These are phyloP conservation scores for Sternarchorhynchus goeldii DNA, from an alignment of 2,797 vertebrate genomes.

Conservation along the genomic window DNA sequence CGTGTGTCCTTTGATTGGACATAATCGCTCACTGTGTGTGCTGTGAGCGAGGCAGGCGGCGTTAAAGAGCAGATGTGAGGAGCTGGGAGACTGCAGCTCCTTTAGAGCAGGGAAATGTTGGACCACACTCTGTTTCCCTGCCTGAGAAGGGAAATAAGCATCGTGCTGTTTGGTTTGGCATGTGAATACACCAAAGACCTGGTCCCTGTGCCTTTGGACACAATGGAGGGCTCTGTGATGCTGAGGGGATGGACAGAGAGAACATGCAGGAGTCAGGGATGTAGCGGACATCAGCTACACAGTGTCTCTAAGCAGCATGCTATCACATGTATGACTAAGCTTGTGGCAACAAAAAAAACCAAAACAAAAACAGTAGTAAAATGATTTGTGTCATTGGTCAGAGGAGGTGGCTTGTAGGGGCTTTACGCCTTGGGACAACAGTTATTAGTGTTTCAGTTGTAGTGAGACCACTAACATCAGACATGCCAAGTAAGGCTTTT, in stretches of 20 bases:
- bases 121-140: conserved; percentile 42
- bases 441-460: no score
- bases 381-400: not conserved
- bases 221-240: conserved; percentile 41
- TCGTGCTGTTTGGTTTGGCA: conserved; percentile 38
- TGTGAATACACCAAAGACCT: conserved; percentile 28
- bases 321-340: no score
- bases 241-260: conserved; percentile 16
- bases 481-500: no score
- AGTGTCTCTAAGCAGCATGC: not conserved
- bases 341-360: no score
- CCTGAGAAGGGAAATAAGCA: conserved; percentile 35
- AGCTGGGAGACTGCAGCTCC: conserved; percentile 32
- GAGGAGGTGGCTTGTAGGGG: not conserved
- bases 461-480: no score
- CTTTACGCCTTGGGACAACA: no score
- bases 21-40: conserved; percentile 37
- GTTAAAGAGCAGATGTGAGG: conserved; percentile 43
- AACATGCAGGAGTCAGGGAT: conserved; percentile 8
- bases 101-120: conserved; percentile 29
- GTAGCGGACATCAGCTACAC: conserved; percentile 1
- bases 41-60: conserved; percentile 19
- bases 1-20: conserved; percentile 16
- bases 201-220: conserved; percentile 13
- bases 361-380: no score